These are phyloP conservation scores for Clivina fossor DNA, from an alignment of 2,888 invertebrate genomes.

Conservation along the genomic window DNA sequence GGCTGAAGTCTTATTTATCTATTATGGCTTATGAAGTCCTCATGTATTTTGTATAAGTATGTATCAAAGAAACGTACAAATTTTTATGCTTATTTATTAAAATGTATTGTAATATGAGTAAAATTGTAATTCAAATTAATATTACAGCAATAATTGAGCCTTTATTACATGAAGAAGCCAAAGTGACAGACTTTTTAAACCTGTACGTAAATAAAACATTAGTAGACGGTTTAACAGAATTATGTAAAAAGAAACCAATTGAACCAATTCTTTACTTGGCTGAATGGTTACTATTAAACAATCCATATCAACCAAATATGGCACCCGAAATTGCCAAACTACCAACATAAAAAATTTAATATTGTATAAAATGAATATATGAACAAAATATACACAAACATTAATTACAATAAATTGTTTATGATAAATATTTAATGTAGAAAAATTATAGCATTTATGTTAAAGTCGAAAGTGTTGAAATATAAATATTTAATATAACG, in stretches of 20 bases:
- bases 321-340: slow-evolving; percentile 47
- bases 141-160: slow-evolving; percentile 75
- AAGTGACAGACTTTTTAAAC: slow-evolving; percentile 69
- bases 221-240: slow-evolving; percentile 62
- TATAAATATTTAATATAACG: too few species aligned
- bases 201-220: slow-evolving; percentile 67
- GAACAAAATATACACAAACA: slow-evolving; percentile 13
- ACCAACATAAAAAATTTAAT: slow-evolving; percentile 44
- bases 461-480: too few species aligned
- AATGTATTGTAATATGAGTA: background rate
- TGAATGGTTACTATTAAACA: slow-evolving; percentile 72
- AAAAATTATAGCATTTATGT: slow-evolving; percentile 17
- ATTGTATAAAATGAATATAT: slow-evolving; percentile 11
- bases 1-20: too few species aligned
- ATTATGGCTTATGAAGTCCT: background rate
- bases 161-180: slow-evolving; percentile 60
- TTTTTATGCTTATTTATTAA: background rate
- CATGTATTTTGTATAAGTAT: background rate
- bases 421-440: slow-evolving; percentile 18
- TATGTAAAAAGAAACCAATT: slow-evolving; percentile 69
- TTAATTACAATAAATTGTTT: background rate
- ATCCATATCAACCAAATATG: slow-evolving; percentile 70
- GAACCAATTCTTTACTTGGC: slow-evolving; percentile 80
- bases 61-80: background rate
- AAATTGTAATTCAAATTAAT: background rate